Evolutionary conservation across 2,113 vertebrate species (phyloP).

Genomic region (Chlorodrepanis virens): DNA sequence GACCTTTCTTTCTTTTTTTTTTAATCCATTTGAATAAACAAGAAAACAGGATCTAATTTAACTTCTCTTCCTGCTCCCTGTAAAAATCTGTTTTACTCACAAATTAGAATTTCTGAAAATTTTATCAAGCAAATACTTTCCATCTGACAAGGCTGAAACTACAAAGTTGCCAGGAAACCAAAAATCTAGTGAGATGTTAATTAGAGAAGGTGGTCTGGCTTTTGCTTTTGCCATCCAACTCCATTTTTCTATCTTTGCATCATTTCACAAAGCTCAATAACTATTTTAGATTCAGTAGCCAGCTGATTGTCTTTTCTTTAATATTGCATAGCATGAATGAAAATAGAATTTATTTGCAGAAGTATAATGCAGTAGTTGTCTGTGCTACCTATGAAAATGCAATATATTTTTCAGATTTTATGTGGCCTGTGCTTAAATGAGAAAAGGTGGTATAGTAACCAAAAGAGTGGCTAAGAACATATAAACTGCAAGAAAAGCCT

Average conservation of each 20-base stretch:
- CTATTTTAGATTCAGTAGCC: background rate
- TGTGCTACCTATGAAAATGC: background rate
- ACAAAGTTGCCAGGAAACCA: slow-evolving; percentile 37
- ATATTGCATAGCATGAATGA: background rate
- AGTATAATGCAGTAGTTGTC: background rate
- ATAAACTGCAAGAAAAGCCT: background rate
- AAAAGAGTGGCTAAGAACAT: background rate
- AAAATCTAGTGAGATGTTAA: background rate
- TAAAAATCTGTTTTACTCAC: slow-evolving; percentile 37
- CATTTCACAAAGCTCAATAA: background rate
- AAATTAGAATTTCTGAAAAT: slow-evolving; percentile 55
- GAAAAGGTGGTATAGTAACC: background rate
- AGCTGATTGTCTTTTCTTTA: slow-evolving; percentile 4
- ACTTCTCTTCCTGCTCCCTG: background rate
- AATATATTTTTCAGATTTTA: background rate
- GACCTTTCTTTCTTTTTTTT: background rate
- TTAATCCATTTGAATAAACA: background rate
- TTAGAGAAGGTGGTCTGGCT: slow-evolving; percentile 37
- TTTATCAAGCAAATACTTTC: slow-evolving; percentile 17
- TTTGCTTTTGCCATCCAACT: background rate
- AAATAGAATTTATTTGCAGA: background rate
- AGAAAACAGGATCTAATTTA: slow-evolving; percentile 19
- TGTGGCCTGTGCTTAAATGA: background rate
- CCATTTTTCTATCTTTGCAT: background rate
- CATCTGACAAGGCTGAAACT: slow-evolving; percentile 26